A percentile compares a stretch with the other conserved stretches of the same genome.
Conservation (phyloP, 1,140 invertebrate species). For the Caenorhabditis brenneri region DNA sequence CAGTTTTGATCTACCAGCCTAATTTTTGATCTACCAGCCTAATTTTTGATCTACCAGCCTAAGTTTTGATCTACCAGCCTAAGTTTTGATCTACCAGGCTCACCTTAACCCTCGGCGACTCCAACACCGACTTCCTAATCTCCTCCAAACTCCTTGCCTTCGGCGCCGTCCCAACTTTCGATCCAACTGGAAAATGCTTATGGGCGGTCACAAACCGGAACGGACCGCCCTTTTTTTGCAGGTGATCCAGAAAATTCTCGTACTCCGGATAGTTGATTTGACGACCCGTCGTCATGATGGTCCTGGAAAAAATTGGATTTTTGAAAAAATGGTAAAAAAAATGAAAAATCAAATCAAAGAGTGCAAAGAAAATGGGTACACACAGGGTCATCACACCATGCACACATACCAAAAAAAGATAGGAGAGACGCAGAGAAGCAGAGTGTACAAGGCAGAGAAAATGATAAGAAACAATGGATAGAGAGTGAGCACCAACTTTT, state of each 20-base stretch:
- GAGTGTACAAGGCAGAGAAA: not conserved
- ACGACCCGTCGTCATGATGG: slow-evolving; percentile 37
- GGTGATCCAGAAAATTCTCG: slow-evolving; percentile 46
- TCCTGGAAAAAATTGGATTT: not conserved
- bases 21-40: too few species aligned
- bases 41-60: too few species aligned
- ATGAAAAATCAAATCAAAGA: not conserved
- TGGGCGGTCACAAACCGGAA: slow-evolving; percentile 43
- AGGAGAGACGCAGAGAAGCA: not conserved
- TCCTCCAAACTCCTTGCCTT: slow-evolving; percentile 70
- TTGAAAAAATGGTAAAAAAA: not conserved
- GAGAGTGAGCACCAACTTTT: not conserved
- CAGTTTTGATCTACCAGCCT: not conserved
- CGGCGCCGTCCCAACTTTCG: slow-evolving; percentile 73
- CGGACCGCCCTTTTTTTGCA: slow-evolving; percentile 34
- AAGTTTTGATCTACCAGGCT: not conserved
- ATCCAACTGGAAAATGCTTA: slow-evolving; percentile 48
- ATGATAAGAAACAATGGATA: not conserved
- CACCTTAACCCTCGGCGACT: slow-evolving; percentile 73
- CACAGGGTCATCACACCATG: not conserved
- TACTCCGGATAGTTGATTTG: slow-evolving; percentile 44
- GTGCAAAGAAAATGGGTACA: not conserved
- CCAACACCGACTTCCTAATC: slow-evolving; percentile 72
- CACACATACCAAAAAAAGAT: not conserved
- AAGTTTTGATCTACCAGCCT: too few species aligned